Base-by-base conservation (phyloP, 2,888 invertebrate genomes). In the Campaea margaritaria region DNA sequence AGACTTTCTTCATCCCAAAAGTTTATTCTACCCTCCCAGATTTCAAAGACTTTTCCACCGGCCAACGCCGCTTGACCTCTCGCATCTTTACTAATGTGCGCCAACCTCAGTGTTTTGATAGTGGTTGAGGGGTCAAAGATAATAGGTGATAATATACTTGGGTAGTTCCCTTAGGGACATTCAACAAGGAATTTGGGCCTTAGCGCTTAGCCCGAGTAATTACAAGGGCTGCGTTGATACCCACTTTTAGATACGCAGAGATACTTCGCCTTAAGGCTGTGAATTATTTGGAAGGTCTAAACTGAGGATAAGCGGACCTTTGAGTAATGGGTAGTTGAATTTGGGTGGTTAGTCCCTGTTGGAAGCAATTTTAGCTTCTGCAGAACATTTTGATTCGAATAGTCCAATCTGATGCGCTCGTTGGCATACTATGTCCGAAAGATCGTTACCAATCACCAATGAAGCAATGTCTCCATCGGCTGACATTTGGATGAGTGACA, bases 121-220 rank as follows among this genome's bases (percentile, higher is more conserved):
- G 64, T 52, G 44, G 38, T 47, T 0, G 38, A 51, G 51, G 55
- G 87, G 81, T 81, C 89, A 82, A 73, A 79, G 76, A 74, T 81
- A 72, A 79, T 76, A 81, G 84, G 88, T 87, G 87, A 85, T 86
- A 88, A 89, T 82, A 81, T 80, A 81, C 77, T 67, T 68, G 72
- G 78, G 78, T 31, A 31, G 31, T 79, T 83, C 87, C 90, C 85
- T 68, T 47, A 69, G 83, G 85, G 85, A 78, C 86, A 77, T 84
- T 89, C 87, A 87, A 88, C 90, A 86, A 77, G 77, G 82, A 83
- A 83, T 89, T 86, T 75, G 83, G 87, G 83, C 79, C 83, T 88
- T 81, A 83, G 83, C 81, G 83, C 80, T 87, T 82, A 86, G 85
- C 83, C 87, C 79, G 62, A 77, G 87, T 91, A 91, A 91, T 91